phyloP scores from a whole-genome alignment of 2,888 invertebrate species.

The Acanthosepion lycidas region DNA sequence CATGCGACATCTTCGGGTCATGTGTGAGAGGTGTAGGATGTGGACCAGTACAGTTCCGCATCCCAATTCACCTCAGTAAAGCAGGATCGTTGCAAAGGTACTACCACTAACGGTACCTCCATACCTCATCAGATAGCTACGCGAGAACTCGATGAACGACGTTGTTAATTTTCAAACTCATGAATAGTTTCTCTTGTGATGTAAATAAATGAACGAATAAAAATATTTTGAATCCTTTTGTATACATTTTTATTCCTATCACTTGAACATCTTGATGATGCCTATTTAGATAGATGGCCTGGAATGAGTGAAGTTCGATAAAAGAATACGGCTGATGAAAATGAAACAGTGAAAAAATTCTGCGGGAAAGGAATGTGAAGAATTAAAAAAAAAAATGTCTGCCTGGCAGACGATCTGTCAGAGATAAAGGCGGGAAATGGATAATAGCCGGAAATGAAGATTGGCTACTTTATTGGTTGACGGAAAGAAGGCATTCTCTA shows the following conservation, averaged over 20 bases:
- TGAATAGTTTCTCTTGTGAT: too few species aligned
- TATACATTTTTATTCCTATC: background rate
- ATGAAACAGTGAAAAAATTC: background rate
- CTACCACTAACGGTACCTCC: too few species aligned
- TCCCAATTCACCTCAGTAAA: too few species aligned
- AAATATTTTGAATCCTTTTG: too few species aligned
- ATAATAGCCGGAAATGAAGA: constrained; percentile 10
- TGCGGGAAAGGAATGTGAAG: background rate
- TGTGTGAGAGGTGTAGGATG: too few species aligned
- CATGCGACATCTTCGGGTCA: too few species aligned
- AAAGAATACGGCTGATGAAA: background rate
- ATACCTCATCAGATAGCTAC: too few species aligned
- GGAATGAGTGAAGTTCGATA: background rate
- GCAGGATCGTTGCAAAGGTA: too few species aligned
- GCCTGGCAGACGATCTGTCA: background rate
- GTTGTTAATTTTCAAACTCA: too few species aligned
- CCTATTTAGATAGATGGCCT: background rate
- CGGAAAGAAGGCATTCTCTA: background rate
- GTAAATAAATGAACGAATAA: too few species aligned
- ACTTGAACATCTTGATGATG: background rate
- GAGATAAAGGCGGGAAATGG: background rate
- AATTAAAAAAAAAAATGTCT: background rate
- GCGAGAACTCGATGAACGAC: too few species aligned
- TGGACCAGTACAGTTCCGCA: too few species aligned
- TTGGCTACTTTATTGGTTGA: background rate